A percentile compares a stretch with the other conserved stretches of the same genome.
Conservation (phyloP, 2,888 invertebrate species). For the Gibbula magus region DNA sequence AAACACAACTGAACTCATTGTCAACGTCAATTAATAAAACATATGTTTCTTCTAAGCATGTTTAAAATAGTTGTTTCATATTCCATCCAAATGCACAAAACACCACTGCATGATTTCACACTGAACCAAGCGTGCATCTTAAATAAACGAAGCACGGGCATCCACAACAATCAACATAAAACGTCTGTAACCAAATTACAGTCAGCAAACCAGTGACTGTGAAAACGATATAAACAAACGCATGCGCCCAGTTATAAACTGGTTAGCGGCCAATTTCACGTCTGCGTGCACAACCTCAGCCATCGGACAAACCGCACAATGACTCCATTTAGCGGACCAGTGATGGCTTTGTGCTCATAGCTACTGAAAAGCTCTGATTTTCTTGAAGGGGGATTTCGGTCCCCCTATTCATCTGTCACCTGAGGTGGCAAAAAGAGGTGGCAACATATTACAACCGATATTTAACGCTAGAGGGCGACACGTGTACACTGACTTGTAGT, state of each 20-base stretch:
- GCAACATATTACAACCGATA: not conserved
- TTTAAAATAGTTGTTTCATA: too few species aligned
- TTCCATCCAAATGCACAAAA: too few species aligned
- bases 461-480: not conserved
- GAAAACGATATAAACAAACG: constrained; percentile 6
- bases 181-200: not conserved
- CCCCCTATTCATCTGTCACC: constrained; percentile 13
- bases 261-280: constrained; percentile 4
- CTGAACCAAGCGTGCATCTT: too few species aligned
- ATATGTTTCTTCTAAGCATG: too few species aligned
- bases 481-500: not conserved
- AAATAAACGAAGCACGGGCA: too few species aligned
- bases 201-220: constrained; percentile 4
- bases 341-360: not conserved
- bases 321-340: not conserved
- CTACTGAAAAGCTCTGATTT: not conserved
- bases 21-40: too few species aligned
- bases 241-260: constrained; percentile 12
- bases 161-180: too few species aligned
- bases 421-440: not conserved
- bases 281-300: not conserved
- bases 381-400: not conserved
- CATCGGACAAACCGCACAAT: not conserved
- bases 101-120: too few species aligned
- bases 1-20: too few species aligned